phyloP scores from a whole-genome alignment of 2,888 invertebrate genomes.

The Cremastobaeus sp. region DNA sequence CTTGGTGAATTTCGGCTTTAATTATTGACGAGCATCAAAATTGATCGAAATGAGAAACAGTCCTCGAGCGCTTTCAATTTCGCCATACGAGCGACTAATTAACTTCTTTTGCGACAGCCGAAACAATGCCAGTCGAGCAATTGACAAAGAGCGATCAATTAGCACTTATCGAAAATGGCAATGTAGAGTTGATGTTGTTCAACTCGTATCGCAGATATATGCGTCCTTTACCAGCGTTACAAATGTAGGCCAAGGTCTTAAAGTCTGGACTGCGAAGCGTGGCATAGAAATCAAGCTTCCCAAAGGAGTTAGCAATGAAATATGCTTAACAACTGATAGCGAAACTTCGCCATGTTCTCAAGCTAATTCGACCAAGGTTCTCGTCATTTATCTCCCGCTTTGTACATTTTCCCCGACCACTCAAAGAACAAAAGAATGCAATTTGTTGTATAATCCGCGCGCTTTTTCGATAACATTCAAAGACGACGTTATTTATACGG shows the following conservation, averaged over 20 bases:
- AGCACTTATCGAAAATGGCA: constrained; percentile 18
- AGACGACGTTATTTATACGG: constrained; percentile 1
- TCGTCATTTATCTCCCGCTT: constrained; percentile 45
- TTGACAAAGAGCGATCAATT: constrained; percentile 2
- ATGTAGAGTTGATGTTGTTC: constrained; percentile 26
- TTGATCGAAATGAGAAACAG: no score
- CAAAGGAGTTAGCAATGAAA: constrained; percentile 44
- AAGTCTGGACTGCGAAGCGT: constrained; percentile 37
- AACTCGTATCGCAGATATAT: constrained; percentile 36
- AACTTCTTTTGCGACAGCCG: not conserved
- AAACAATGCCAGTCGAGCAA: not conserved
- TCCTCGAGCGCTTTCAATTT: no score
- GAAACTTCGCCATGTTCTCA: constrained; percentile 30
- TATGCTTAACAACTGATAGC: constrained; percentile 47
- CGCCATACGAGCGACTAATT: no score
- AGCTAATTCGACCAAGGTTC: constrained; percentile 45
- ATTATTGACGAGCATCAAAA: no score
- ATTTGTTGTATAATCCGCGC: constrained; percentile 24
- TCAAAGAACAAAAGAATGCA: constrained; percentile 40
- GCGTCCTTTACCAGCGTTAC: constrained; percentile 35
- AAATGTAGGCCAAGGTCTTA: constrained; percentile 54
- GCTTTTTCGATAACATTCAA: not conserved
- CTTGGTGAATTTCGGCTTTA: no score
- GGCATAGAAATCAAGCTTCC: constrained; percentile 48
- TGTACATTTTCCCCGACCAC: no score